These are phyloP conservation scores for Troilus luridus DNA, from an alignment of 2,888 invertebrate species.

Conservation along the genomic window DNA sequence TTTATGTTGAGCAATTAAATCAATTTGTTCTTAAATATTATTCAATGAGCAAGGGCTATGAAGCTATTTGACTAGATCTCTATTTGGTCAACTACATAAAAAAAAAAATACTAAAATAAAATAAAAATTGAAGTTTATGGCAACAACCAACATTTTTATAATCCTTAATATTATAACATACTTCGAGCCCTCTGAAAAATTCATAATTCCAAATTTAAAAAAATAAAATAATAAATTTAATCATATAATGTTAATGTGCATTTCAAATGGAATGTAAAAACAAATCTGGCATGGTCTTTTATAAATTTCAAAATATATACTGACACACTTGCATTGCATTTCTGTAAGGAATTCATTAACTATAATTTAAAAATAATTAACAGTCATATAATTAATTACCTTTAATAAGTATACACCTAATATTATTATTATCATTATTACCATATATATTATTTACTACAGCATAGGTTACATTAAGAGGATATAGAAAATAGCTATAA, in stretches of 20 bases:
- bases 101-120: neutral
- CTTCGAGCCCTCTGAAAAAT: slow-evolving; percentile 35
- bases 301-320: slow-evolving; percentile 1
- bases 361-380: slow-evolving; percentile 41
- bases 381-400: slow-evolving; percentile 34
- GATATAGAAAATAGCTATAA: slow-evolving; percentile 51
- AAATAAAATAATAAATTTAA: slow-evolving; percentile 8
- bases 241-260: slow-evolving; percentile 16
- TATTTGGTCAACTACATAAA: slow-evolving; percentile 53
- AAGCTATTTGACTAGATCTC: slow-evolving; percentile 54
- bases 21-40: slow-evolving; percentile 14
- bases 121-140: slow-evolving; percentile 40
- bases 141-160: slow-evolving; percentile 44
- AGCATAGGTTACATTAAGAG: slow-evolving; percentile 32
- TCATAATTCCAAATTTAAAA: slow-evolving; percentile 17
- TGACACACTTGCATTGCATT: neutral
- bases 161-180: slow-evolving; percentile 46
- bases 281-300: slow-evolving; percentile 31
- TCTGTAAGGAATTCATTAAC: slow-evolving; percentile 23
- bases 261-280: slow-evolving; percentile 49
- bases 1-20: slow-evolving; percentile 57
- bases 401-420: slow-evolving; percentile 18
- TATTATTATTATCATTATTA: slow-evolving; percentile 10
- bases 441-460: neutral
- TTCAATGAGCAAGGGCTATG: slow-evolving; percentile 48